Conservation (phyloP, 2,113 vertebrate genomes). For the Periophthalmus modestus region DNA sequence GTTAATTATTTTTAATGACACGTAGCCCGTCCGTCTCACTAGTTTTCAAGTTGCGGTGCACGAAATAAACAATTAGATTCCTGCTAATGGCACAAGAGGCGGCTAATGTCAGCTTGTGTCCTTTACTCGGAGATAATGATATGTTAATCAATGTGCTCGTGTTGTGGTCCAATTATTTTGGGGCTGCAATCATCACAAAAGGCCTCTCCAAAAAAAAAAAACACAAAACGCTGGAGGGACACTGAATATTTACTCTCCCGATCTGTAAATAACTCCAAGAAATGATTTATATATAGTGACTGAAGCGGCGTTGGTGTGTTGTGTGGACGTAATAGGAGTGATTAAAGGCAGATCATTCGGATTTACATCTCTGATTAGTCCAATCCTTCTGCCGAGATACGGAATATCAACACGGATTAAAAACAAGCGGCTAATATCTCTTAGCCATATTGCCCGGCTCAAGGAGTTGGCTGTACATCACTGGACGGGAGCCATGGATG, state of each 20-base stretch:
- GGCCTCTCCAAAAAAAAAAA: not conserved
- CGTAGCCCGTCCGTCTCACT: not conserved
- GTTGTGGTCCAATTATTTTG: slow-evolving; percentile 6
- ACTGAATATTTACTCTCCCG: slow-evolving; percentile 24
- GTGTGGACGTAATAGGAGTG: slow-evolving; percentile 27
- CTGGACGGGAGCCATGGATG: slow-evolving; percentile 43
- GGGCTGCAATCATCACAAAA: not conserved
- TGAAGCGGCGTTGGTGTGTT: slow-evolving; percentile 8
- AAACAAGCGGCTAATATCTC: slow-evolving; percentile 25
- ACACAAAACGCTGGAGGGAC: slow-evolving; percentile 16
- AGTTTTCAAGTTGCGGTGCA: slow-evolving; percentile 3
- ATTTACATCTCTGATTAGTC: slow-evolving; percentile 33
- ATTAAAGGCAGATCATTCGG: slow-evolving; percentile 35
- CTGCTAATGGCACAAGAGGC: slow-evolving; percentile 23
- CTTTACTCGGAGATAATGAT: slow-evolving; percentile 15
- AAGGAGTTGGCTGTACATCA: slow-evolving; percentile 33
- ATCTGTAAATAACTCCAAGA: slow-evolving; percentile 24
- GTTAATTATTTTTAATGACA: slow-evolving; percentile 12
- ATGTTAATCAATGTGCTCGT: slow-evolving; percentile 1
- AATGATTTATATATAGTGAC: slow-evolving; percentile 25
- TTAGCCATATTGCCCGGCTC: slow-evolving; percentile 27
- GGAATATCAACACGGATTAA: slow-evolving; percentile 27
- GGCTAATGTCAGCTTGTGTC: slow-evolving; percentile 4
- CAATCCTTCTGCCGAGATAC: slow-evolving; percentile 17
- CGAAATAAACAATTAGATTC: slow-evolving; percentile 22